Conservation (phyloP, 64 coral and sea anemone genomes). For the Pachyseris speciosa region DNA sequence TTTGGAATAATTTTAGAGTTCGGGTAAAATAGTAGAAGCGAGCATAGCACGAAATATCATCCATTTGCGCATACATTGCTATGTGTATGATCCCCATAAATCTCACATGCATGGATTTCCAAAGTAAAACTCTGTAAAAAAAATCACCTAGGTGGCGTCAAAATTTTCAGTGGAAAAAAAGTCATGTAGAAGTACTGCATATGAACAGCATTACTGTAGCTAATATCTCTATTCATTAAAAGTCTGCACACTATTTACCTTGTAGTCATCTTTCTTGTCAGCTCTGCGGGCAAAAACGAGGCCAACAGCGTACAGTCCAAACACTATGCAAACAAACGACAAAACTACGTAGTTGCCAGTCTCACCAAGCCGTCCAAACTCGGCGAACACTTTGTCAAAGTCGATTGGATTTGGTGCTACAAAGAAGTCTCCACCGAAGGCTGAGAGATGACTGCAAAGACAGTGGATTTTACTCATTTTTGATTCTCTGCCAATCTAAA, state of each 20-base stretch:
- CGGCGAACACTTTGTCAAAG: constrained; percentile 52
- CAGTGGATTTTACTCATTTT: constrained; percentile 44
- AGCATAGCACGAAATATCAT: no score
- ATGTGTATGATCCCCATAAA: no score
- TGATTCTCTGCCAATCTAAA: constrained; percentile 14
- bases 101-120: no score
- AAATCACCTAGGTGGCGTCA: no score
- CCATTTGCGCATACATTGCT: no score
- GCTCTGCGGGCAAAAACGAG: constrained; percentile 63
- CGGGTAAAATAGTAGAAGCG: no score
- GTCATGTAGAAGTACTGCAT: no score
- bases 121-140: no score
- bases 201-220: background rate
- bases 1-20: no score
- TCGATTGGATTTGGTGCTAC: constrained; percentile 72
- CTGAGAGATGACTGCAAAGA: constrained; percentile 66
- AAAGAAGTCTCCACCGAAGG: constrained; percentile 77
- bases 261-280: constrained; percentile 55
- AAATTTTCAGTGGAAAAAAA: no score
- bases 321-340: constrained; percentile 36
- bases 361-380: constrained; percentile 17
- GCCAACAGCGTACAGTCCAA: constrained; percentile 41
- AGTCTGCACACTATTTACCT: constrained; percentile 12
- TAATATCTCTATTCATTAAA: background rate
- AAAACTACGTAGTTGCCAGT: constrained; percentile 62